These are phyloP conservation scores for Channa maculata DNA, from an alignment of 2,113 vertebrate genomes.

Conservation along the genomic window DNA sequence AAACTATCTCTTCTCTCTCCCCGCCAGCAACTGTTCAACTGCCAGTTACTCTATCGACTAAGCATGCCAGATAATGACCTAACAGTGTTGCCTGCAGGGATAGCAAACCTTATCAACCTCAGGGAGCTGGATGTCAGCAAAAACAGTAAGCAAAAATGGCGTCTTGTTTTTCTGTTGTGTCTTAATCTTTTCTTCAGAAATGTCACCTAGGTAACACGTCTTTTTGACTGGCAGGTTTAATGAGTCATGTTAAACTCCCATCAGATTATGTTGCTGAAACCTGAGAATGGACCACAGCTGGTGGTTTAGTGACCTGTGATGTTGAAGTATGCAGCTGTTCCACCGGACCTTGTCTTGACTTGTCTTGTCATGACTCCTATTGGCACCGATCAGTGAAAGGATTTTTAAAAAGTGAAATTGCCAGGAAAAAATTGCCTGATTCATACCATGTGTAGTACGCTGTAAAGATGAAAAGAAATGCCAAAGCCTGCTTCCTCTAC, in stretches of 20 bases:
- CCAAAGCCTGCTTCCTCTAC: slow-evolving; percentile 7
- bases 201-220: neutral
- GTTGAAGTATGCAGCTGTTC: neutral
- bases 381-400: neutral
- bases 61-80: slow-evolving; percentile 99
- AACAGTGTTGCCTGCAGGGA: slow-evolving; percentile 91
- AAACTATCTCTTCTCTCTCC: slow-evolving; percentile 64
- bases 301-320: neutral
- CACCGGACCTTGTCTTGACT: neutral
- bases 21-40: slow-evolving; percentile 98
- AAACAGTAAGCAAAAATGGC: slow-evolving; percentile 90
- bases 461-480: slow-evolving; percentile 16
- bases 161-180: neutral
- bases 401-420: neutral
- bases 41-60: slow-evolving; percentile 95
- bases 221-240: neutral
- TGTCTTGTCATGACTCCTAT: no score
- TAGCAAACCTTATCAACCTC: slow-evolving; percentile 99
- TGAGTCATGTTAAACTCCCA: neutral
- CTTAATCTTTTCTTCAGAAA: neutral
- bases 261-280: slow-evolving; percentile 19
- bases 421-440: neutral
- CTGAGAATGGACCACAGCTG: slow-evolving; percentile 2
- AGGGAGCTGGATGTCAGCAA: slow-evolving; percentile 99
- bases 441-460: neutral